A percentile compares a stretch with the other conserved stretches of the same genome.
Conservation (phyloP, 2,797 vertebrate genomes). For the Pygocentrus nattereri region DNA sequence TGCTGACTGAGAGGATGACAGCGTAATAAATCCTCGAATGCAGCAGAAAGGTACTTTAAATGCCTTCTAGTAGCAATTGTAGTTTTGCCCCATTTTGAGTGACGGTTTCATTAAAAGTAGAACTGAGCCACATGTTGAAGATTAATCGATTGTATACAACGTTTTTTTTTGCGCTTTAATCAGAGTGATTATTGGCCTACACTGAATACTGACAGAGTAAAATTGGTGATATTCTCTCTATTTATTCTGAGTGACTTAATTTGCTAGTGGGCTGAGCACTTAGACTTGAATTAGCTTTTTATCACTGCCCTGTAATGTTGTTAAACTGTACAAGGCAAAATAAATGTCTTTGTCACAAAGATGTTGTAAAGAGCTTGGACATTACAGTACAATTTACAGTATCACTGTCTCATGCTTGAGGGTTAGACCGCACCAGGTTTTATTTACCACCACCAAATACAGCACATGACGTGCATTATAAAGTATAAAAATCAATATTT, state of each 20-base stretch:
- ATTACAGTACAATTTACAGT: neutral
- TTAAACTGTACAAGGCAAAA: neutral
- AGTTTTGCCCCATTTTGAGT: conserved; percentile 3
- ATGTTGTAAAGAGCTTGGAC: neutral
- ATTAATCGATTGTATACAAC: neutral
- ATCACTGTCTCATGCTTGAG: neutral
- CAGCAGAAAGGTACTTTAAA: neutral
- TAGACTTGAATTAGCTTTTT: too few species aligned
- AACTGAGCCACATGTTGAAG: neutral
- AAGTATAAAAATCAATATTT: conserved; percentile 17
- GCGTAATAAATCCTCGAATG: conserved; percentile 11
- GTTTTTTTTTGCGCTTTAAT: neutral
- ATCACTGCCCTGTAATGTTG: too few species aligned
- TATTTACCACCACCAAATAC: neutral
- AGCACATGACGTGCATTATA: neutral
- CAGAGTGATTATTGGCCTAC: neutral
- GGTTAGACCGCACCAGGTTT: neutral
- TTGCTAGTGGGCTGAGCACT: too few species aligned
- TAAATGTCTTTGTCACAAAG: neutral
- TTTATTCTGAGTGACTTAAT: too few species aligned
- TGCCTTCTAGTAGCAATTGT: neutral
- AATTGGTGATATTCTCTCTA: too few species aligned
- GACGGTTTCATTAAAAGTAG: neutral
- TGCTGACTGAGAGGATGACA: conserved; percentile 10
- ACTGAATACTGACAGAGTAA: too few species aligned